Evolutionary conservation across 2,113 vertebrate genomes (phyloP).

Genomic region (Marmota monax): DNA sequence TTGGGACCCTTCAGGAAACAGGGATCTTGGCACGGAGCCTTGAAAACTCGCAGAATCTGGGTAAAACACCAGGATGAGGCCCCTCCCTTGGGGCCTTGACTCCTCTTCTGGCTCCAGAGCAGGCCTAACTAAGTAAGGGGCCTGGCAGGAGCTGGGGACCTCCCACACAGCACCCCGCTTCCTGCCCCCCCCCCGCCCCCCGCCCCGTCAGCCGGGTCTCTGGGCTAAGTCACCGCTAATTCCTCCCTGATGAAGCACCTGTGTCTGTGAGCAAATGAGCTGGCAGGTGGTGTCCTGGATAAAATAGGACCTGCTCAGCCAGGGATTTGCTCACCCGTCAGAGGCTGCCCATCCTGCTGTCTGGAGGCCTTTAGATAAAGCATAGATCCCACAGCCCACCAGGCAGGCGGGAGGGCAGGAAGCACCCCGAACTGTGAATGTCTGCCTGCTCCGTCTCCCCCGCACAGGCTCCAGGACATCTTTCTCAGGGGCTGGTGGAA

Average conservation of each 20-base stretch:
- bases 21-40: too few relatives aligned
- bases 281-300: constrained; percentile 77
- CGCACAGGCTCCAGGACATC: neutral
- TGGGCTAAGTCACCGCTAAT: constrained; percentile 71
- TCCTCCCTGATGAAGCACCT: constrained; percentile 73
- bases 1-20: neutral
- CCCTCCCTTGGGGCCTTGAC: neutral
- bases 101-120: neutral
- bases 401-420: neutral
- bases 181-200: neutral
- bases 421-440: neutral
- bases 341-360: constrained; percentile 43
- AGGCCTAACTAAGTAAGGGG: neutral
- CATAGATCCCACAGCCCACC: neutral
- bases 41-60: too few relatives aligned
- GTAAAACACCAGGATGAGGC: neutral
- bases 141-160: neutral
- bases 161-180: neutral
- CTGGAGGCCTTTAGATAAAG: neutral
- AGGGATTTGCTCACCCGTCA: constrained; percentile 71
- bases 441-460: neutral
- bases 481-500: neutral
- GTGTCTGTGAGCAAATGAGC: constrained; percentile 69
- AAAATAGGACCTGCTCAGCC: constrained; percentile 74
- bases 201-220: neutral